Percentiles rank a stretch among this genome's conserved stretches.
These are phyloP conservation scores for Alosa sapidissima DNA, from an alignment of 2,797 vertebrate species.

Conservation along the genomic window DNA sequence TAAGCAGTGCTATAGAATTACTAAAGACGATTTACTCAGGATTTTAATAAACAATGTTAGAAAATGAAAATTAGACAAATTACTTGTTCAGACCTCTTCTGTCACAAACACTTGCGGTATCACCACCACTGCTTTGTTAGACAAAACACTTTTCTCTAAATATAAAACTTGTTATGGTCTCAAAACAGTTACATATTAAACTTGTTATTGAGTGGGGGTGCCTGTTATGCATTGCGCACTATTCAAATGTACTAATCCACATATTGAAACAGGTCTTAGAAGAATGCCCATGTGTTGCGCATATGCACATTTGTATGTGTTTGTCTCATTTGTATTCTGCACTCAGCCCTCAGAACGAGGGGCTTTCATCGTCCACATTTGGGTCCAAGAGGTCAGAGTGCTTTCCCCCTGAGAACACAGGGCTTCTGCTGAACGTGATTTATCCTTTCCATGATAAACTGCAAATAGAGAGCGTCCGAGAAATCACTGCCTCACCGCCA, in stretches of 20 bases:
- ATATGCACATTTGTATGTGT: slow-evolving; percentile 44
- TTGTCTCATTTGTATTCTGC: slow-evolving; percentile 44
- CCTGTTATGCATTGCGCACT: slow-evolving; percentile 41
- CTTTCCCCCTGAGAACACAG: slow-evolving; percentile 39
- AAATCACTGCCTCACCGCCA: slow-evolving; percentile 64
- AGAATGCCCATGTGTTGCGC: slow-evolving; percentile 50
- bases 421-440: slow-evolving; percentile 62
- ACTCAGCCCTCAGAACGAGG: slow-evolving; percentile 49
- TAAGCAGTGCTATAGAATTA: background rate
- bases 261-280: slow-evolving; percentile 42
- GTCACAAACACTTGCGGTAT: background rate
- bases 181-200: slow-evolving; percentile 14
- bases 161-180: slow-evolving; percentile 26
- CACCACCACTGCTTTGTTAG: background rate
- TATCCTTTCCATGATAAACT: slow-evolving; percentile 69
- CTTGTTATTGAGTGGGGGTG: slow-evolving; percentile 11
- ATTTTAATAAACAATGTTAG: background rate
- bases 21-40: background rate
- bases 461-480: slow-evolving; percentile 68
- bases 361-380: slow-evolving; percentile 52
- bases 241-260: slow-evolving; percentile 44
- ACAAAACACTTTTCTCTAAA: slow-evolving; percentile 38
- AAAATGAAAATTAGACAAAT: background rate
- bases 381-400: slow-evolving; percentile 41
- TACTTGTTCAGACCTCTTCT: background rate